Base-by-base conservation (phyloP, 2,113 vertebrate species). In the Xyliphius kryptos region DNA sequence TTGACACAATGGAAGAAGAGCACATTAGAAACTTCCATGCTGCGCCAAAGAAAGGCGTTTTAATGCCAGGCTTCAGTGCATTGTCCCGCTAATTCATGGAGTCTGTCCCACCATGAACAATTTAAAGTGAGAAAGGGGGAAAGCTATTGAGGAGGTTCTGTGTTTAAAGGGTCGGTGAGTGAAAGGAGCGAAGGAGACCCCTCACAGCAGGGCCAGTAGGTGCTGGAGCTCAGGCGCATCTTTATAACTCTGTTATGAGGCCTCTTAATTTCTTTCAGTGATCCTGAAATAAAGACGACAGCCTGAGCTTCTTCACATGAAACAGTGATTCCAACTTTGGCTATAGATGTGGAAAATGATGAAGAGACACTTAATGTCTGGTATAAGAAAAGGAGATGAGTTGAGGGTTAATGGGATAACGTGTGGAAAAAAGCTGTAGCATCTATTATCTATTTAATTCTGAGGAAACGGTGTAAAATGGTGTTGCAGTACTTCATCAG, bases 31-130 rank as follows among this genome's bases (percentile, higher is more conserved):
- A 70, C 68, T 70, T 70, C 68, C 68, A 55, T 63, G 49, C 68
- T 64, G 55, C 1, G 61, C 47, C 40, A 58, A 61, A 59, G 64
- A 70, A 70, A 59, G 61, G 55, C 17, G 20, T 53, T 40, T 71
- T 44, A 37, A 16, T 61, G 60, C 71, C 47, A 53, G 32, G 57
- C 63, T 69, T 57, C 16, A 82, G 73, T 66, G 79, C 85, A 91
- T 92, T 94, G 85, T 84, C 72, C 75, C 58, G 83, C 66, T 85
- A 83, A 85, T 86, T 87, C 85, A 85, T 82, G 74, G 81, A 85
- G 82, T 79, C 77, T 81, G 84, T 82, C 78, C 76, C 77, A 81
- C 82, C 79, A 85, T 88, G 87, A 80, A 88, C 73, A 74, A 83
- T 83, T 86, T 87, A 83, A 87, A 85, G 83, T 84, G 83, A 71